Percentiles rank a stretch among this genome's conserved stretches.
These are phyloP conservation scores for Vanacampus margaritifer DNA, from an alignment of 2,113 vertebrate species.

Conservation along the genomic window DNA sequence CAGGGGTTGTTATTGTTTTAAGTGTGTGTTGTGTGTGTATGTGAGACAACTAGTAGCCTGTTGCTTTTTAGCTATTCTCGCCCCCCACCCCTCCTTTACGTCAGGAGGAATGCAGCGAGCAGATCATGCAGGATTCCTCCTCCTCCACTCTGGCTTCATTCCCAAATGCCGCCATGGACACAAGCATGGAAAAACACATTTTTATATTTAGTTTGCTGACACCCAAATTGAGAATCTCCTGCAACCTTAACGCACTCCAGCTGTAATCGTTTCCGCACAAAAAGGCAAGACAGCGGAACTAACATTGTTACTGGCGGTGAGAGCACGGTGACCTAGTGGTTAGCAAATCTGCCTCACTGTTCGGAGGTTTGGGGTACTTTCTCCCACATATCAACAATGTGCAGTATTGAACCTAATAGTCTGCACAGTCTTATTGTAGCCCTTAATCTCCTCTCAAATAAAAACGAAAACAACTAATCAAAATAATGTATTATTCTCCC, in stretches of 20 bases:
- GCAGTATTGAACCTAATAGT: not conserved
- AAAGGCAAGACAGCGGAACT: not conserved
- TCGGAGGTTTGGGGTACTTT: not conserved
- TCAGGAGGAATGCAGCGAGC: constrained; percentile 48
- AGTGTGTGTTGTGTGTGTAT: constrained; percentile 36
- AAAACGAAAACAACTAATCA: too few species aligned
- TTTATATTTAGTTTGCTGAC: not conserved
- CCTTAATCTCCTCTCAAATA: not conserved
- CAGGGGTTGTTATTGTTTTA: constrained; percentile 62
- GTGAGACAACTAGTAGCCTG: constrained; percentile 59
- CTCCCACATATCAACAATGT: not conserved
- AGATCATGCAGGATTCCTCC: not conserved
- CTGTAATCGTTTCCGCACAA: constrained; percentile 1
- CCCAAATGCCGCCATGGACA: not conserved
- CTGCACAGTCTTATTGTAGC: not conserved
- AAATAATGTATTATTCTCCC: not conserved
- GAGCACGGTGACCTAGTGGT: not conserved
- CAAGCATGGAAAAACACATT: constrained; percentile 1
- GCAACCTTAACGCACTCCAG: not conserved
- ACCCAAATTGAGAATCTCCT: constrained; percentile 1
- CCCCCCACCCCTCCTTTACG: constrained; percentile 16
- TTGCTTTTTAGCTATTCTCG: constrained; percentile 51
- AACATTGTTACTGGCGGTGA: not conserved
- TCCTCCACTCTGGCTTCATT: not conserved
- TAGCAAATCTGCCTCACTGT: not conserved